A percentile compares a stretch with the other conserved stretches of the same genome.
phyloP scores from a whole-genome alignment of 2,797 vertebrate species.

The Alcedo atthis region DNA sequence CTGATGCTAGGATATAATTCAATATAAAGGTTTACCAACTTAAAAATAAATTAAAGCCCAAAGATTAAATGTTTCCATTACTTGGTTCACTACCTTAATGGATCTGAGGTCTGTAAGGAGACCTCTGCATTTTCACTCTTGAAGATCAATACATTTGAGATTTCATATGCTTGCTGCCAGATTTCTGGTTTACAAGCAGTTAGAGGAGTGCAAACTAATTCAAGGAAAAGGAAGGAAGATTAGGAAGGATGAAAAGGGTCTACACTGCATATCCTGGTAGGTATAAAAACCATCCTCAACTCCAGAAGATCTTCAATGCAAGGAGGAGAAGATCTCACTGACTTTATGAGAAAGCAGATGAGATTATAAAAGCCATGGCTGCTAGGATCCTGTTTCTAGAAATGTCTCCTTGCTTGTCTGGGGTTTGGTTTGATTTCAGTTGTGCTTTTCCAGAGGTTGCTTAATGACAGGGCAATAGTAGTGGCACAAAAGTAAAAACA shows the following conservation, averaged over 20 bases:
- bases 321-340: not conserved
- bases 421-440: slow-evolving; percentile 20
- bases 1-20: not conserved
- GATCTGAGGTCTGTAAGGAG: not conserved
- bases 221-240: not conserved
- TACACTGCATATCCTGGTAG: not conserved
- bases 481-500: not conserved
- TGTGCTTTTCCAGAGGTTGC: not conserved
- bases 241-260: not conserved
- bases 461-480: not conserved
- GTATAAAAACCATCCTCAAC: not conserved
- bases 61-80: not conserved
- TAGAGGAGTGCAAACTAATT: not conserved
- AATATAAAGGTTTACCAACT: not conserved
- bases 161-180: not conserved
- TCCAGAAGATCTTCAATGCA: not conserved
- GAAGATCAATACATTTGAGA: not conserved
- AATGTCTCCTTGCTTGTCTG: not conserved
- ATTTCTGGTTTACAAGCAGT: not conserved
- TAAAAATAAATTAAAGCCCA: not conserved
- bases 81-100: not conserved
- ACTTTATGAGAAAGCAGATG: not conserved
- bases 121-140: not conserved
- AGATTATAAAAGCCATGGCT: not conserved
- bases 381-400: not conserved